These are phyloP conservation scores for Cactoblastis cactorum DNA, from an alignment of 2,888 invertebrate species.

Conservation along the genomic window DNA sequence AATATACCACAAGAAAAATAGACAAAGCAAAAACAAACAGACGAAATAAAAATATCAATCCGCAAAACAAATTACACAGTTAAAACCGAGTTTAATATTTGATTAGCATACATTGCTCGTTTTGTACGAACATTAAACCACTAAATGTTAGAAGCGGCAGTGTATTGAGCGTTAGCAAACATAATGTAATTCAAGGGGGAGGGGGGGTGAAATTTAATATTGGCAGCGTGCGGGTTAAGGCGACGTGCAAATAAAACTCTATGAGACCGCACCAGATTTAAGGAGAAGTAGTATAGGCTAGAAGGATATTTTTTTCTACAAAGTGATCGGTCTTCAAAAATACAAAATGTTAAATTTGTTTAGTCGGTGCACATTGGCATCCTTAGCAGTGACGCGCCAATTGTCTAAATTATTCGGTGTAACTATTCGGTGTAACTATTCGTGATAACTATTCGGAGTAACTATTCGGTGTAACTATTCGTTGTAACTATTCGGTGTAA, in stretches of 20 bases:
- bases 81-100: not conserved
- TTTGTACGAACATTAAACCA: constrained; percentile 8
- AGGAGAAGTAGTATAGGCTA: constrained; percentile 33
- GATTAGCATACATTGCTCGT: not conserved
- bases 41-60: not conserved
- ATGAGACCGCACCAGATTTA: constrained; percentile 59
- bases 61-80: not conserved
- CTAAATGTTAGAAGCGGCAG: constrained; percentile 3
- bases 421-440: too few species aligned
- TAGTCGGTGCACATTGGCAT: too few species aligned
- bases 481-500: too few species aligned
- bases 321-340: too few species aligned
- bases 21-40: not conserved
- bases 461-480: too few species aligned
- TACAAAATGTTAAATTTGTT: too few species aligned
- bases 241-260: constrained; percentile 72
- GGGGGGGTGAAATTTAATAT: constrained; percentile 66
- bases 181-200: constrained; percentile 53
- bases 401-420: too few species aligned
- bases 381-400: too few species aligned
- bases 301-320: too few species aligned
- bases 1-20: not conserved
- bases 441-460: too few species aligned
- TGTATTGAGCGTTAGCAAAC: constrained; percentile 32
- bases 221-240: constrained; percentile 72